Base-by-base conservation (phyloP, 1,140 invertebrate genomes). In the Cephus cinctus region DNA sequence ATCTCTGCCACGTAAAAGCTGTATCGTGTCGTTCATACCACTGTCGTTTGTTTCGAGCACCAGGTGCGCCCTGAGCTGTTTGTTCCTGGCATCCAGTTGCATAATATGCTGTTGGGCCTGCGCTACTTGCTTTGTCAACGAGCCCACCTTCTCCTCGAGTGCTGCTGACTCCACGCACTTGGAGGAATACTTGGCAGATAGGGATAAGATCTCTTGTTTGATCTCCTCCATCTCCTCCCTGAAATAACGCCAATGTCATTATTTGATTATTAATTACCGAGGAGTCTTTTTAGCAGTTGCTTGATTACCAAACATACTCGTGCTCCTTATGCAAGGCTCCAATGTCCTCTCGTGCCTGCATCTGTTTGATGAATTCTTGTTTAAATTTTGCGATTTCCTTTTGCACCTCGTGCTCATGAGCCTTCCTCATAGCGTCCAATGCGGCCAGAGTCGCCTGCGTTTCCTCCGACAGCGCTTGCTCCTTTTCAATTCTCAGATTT, bases 111-210 rank as follows among this genome's bases (percentile, higher is more conserved):
- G 86, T 65, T 90, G 88, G 27, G 89, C 88, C 54, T 90, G 86
- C 46, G 85, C 78, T 15, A 93, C 73, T 71, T 91, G 88, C 55
- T 86, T 84, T n/a, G 83, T 86, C 42, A 89, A 80, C 20, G 80
- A 74, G 40, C 87, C 83, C 16, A 94, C 79, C 65, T 91, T 86
- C 69, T 94, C 91, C 63, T 94, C 90, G 30, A 94, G 71, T 15
- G 87, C 84, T 1, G 91, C 89, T 9, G 90, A 89, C 70, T 96
- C 92, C 35, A 95, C 83, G 74, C 93, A 95, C 69, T 95, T 96
- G 6, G 90, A 83, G 1, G 92, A 94, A 73, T 95, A 93, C 62
- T 93, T 90, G 54, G 94, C 88, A 1, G 90, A 92, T 36, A 96
- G 78, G 11, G 90, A 90, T 15, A 92, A 75, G 59, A 96, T 89